Evolutionary conservation across 2,888 invertebrate genomes (phyloP), one percentile per base, ranked within the genome.

Genomic region (Melanophora roralis): DNA sequence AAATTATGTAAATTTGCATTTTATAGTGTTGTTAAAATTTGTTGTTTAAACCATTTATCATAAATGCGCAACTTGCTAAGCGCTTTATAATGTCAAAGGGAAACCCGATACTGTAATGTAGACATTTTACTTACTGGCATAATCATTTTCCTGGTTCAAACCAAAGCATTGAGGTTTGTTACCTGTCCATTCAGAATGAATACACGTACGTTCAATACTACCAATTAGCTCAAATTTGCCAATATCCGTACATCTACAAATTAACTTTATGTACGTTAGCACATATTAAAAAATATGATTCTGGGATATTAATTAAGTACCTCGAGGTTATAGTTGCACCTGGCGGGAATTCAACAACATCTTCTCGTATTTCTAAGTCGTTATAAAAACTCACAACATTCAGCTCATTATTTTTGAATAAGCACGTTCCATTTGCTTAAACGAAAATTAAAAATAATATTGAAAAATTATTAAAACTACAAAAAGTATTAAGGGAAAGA

Each of bases 161-260:
- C 96, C 96, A 83, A 93, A 93, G 87, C 96, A 96, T 0, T 93
- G 91, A 0, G 96, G 95, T 85, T 94, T 94, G 5, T 92, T 91
- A 1, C 95, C 95, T 62, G 95, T 94, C 96, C 96, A 96, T 49
- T 94, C 93, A 0, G 96, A 96, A 47, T 94, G 94, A 64, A 94
- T 91, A 86, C 96, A 96, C 71, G 92, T 92, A 12, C 95, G 90
- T 1, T 92, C 92, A 81, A 93, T 93, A 0, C 94, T 94, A 0
- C 96, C 96, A n/a, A 93, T 92, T 92, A 96, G 93, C 0, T 93
- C 93, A 86, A 94, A 96, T 89, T 96, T 96, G n/a, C 96, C 96
- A 62, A 96, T 96, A 86, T 96, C 96, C 34, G 92, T 92, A 87
- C 96, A 96, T 83, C 96, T 93, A 84, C 62, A 72, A 59, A 40